Evolutionary conservation across 2,797 vertebrate genomes (phyloP), one percentile per base, ranked within the genome.

Genomic region (Mergus octosetaceus): DNA sequence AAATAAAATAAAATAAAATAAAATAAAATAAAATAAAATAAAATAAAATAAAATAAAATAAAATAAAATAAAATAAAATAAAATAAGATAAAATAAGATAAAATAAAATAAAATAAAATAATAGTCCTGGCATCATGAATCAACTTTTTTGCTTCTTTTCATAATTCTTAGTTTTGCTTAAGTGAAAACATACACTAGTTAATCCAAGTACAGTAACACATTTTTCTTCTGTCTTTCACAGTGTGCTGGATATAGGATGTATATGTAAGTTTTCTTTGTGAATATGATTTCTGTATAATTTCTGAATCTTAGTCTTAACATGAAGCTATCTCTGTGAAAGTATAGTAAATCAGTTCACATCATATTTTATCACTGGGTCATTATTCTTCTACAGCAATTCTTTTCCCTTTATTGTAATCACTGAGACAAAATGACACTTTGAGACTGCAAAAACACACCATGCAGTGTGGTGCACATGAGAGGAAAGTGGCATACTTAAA

Each of bases 131-230:
- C 10, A 85, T 47, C 11, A 85, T 68, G 6, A 85, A 36, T 30
- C 4, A 45, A 2, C 0, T 60, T 43, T 47, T 79, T 43, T 36
- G 5, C 11, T 28, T 62, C 16, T 69, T 87, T 87, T 38, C 13
- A 15, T 54, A 47, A 16, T 27, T 13, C 49, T 77, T 72, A 61
- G 1, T 54, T 92, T 13, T 78, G 9, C 64, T 34, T 71, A 20
- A 80, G 76, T 38, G 14, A 70, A 90, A 74, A 39, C 3, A 65
- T 68, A 51, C 5, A 10, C 13, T 41, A 25, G 19, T 11, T 61
- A 11, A 86, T 62, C 16, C 18, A 65, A 65, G 10, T 8, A 45
- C 2, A 80, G 8, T 36, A 54, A 66, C 2, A 21, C 0, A 0
- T 53, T 89, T 90, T 62, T 79, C 15, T 76, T 58, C 30, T 2